Evolutionary conservation across 2,797 vertebrate genomes (phyloP), one percentile per base, ranked within the genome.

Genomic region (Falco biarmicus): DNA sequence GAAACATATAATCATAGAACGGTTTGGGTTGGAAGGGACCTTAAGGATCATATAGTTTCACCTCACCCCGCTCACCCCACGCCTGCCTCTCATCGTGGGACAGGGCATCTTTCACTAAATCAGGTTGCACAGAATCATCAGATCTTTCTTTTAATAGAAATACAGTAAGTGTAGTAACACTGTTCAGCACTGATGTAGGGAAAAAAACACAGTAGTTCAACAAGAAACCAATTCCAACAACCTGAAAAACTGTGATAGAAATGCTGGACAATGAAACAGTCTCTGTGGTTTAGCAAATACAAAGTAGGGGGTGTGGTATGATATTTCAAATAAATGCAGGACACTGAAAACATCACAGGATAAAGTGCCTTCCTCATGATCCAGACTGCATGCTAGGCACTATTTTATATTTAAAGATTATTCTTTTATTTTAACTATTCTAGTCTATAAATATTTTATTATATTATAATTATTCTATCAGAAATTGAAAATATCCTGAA

Each of bases 361-460:
- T 64, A 77, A 89, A 84, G 2, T 15, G 41, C 64, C 54, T 93
- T 78, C 56, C 34, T 86, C 19, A 11, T 82, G 83, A 85, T 57
- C 71, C 21, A 74, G 41, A 73, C 80, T 82, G 34, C 74, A 74
- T 75, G 39, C 50, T 66, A 95, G 89, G 39, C n/a, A 34, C n/a
- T 69, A 21, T 82, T 84, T 95, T 86, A 82, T 94, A 77, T 95
- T 96, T 95, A 41, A 41, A 41, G 41, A 41, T 41, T 41, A 41
- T 41, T 41, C 6, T 41, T 41, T 41, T 41, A 41, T 41, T 41
- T 13, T 41, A 41, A 41, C 41, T 41, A 41, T 41, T 41, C 41
- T 41, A 41, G 41, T 41, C 14, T 41, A 41, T 41, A 41, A 41
- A 41, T 41, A 41, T 41, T 41, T 43, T 43, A 43, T 43, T 17